These are phyloP conservation scores for Myotis vivesi DNA, from an alignment of 2,797 vertebrate species.

Conservation along the genomic window DNA sequence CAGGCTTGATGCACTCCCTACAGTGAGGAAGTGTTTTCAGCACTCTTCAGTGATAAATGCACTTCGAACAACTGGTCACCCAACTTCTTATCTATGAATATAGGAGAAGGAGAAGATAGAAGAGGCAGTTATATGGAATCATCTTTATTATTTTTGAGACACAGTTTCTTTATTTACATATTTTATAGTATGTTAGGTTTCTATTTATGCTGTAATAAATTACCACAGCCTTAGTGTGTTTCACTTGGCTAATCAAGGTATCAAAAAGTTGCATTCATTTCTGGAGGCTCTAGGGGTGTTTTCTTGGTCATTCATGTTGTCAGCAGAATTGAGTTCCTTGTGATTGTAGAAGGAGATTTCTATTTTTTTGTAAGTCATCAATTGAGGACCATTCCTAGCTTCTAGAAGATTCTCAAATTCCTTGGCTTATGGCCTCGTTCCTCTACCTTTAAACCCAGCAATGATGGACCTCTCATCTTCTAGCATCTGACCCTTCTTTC, in stretches of 20 bases:
- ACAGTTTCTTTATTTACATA: neutral
- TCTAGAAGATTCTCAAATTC: neutral
- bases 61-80: neutral
- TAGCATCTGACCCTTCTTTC: neutral
- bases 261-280: neutral
- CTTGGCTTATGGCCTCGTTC: neutral
- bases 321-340: neutral
- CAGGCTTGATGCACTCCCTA: neutral
- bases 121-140: neutral
- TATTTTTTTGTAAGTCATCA: neutral
- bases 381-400: neutral
- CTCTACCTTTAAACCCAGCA: neutral
- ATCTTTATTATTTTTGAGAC: neutral
- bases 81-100: neutral
- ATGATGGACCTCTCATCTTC: neutral
- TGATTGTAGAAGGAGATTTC: neutral
- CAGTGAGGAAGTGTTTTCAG: neutral
- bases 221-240: neutral
- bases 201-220: neutral
- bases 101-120: neutral
- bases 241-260: neutral
- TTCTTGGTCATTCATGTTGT: neutral
- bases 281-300: neutral
- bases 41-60: neutral
- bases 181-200: neutral